These are phyloP conservation scores for Temnothorax ravouxi DNA, from an alignment of 2,888 invertebrate species.

Conservation along the genomic window DNA sequence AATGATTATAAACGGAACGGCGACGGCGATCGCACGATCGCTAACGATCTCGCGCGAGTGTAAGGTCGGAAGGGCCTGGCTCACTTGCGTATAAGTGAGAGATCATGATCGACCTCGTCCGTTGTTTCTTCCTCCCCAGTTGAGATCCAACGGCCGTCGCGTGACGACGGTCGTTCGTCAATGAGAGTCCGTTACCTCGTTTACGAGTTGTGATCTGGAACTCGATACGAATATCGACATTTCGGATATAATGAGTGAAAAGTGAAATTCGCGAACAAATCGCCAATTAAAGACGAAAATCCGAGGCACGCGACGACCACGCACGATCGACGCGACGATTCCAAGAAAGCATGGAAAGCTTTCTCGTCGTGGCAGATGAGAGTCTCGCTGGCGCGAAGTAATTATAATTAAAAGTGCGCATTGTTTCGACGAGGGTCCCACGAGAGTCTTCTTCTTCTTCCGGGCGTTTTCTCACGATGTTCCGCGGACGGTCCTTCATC, in stretches of 20 bases:
- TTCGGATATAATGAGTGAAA: no score
- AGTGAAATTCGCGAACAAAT: constrained; percentile 16
- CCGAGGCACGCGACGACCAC: constrained; percentile 53
- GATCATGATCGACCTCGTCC: constrained; percentile 60
- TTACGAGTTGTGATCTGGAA: not conserved
- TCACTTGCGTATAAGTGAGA: constrained; percentile 70
- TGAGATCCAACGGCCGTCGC: not conserved
- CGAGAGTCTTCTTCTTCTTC: constrained; percentile 75
- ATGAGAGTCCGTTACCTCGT: not conserved
- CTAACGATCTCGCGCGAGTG: constrained; percentile 65
- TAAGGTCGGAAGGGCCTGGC: constrained; percentile 53
- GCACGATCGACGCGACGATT: constrained; percentile 50
- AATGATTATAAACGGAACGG: constrained; percentile 65
- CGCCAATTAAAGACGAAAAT: constrained; percentile 54
- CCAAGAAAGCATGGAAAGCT: constrained; percentile 77
- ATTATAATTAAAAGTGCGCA: constrained; percentile 83
- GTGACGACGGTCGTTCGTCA: not conserved
- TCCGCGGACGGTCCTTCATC: constrained; percentile 75
- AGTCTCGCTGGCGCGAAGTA: constrained; percentile 79
- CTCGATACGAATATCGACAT: not conserved
- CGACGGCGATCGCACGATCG: constrained; percentile 64
- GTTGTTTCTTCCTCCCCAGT: not conserved
- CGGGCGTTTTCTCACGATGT: constrained; percentile 77
- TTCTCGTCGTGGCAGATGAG: constrained; percentile 74
- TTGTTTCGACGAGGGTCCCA: constrained; percentile 80